Conservation (phyloP, 2,113 vertebrate species). For the Cryptomyrus ogoouensis region DNA sequence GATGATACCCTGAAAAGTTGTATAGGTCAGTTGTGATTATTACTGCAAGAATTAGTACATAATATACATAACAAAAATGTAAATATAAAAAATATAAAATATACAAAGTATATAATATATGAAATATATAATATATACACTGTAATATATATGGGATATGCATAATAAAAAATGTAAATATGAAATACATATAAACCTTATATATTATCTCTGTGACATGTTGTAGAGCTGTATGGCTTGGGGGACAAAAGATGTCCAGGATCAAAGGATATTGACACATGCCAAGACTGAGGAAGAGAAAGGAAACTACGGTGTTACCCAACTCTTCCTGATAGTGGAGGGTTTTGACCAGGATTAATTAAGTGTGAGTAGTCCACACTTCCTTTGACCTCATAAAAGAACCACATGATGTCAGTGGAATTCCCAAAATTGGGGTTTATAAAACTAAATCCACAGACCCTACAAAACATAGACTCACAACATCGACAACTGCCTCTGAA, state of each 20-base stretch:
- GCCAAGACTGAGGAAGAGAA: neutral
- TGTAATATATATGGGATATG: too few relatives aligned
- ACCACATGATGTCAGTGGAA: slow-evolving; percentile 9
- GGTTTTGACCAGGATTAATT: neutral
- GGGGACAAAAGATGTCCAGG: neutral
- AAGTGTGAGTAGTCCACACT: neutral
- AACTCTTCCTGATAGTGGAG: neutral
- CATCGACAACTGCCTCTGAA: neutral
- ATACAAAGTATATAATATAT: too few relatives aligned
- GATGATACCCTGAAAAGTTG: too few relatives aligned
- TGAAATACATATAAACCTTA: too few relatives aligned
- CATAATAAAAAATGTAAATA: too few relatives aligned
- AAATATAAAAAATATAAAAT: too few relatives aligned
- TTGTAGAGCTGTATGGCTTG: too few relatives aligned
- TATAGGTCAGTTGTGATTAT: too few relatives aligned
- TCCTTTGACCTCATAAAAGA: neutral
- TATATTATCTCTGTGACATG: too few relatives aligned
- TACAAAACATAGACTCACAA: neutral
- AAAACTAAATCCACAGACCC: neutral
- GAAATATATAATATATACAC: too few relatives aligned
- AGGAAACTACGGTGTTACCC: neutral
- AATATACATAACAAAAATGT: too few relatives aligned
- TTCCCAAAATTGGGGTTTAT: neutral
- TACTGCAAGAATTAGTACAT: too few relatives aligned
- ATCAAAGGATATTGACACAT: neutral